Conservation (phyloP, 1,140 invertebrate species). For the Leptopilina clavipes region DNA sequence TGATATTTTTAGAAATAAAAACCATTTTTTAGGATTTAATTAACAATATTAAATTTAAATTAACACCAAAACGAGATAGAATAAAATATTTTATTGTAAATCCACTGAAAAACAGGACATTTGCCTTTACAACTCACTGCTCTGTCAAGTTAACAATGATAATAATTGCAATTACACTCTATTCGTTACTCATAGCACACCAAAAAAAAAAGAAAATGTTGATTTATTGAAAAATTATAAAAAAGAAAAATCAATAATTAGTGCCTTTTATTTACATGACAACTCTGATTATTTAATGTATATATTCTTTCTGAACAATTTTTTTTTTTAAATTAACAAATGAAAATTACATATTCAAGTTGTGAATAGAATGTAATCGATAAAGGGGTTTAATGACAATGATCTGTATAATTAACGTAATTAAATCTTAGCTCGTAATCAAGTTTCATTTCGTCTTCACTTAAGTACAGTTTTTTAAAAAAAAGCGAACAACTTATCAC, state of each 20-base stretch:
- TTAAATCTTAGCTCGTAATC: slow-evolving; percentile 54
- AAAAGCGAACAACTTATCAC: slow-evolving; percentile 59
- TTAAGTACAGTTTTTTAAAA: slow-evolving; percentile 59
- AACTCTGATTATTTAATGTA: neutral
- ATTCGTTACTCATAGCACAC: slow-evolving; percentile 31
- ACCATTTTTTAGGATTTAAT: too few species aligned
- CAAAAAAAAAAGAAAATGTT: neutral
- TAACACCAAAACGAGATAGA: slow-evolving; percentile 55
- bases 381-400: slow-evolving; percentile 55
- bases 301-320: too few species aligned
- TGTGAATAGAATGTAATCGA: slow-evolving; percentile 53
- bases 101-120: slow-evolving; percentile 73
- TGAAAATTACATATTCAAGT: slow-evolving; percentile 39
- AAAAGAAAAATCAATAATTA: neutral
- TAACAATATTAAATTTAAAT: too few species aligned
- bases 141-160: slow-evolving; percentile 70
- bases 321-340: neutral
- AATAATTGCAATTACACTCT: slow-evolving; percentile 67
- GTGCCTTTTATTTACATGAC: slow-evolving; percentile 17
- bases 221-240: neutral
- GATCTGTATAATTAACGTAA: slow-evolving; percentile 57
- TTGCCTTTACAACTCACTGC: slow-evolving; percentile 72
- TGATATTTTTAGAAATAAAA: too few species aligned
- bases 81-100: slow-evolving; percentile 76
- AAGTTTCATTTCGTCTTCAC: slow-evolving; percentile 51